Evolutionary conservation across 2,888 invertebrate species (phyloP).

Genomic region (Stictocephala bisonia): DNA sequence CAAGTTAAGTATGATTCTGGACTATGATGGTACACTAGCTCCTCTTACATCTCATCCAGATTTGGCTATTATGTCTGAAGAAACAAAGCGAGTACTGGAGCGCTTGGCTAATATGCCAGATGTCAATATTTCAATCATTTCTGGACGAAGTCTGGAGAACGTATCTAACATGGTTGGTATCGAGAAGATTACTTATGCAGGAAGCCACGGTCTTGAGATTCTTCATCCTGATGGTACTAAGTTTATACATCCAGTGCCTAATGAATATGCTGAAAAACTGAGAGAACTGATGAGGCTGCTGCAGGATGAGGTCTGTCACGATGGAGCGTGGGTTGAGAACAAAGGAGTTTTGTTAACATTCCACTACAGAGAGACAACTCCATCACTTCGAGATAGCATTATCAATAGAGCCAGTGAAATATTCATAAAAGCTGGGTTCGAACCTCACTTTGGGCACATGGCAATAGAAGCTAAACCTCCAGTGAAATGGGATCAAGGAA

Average conservation of each 20-base stretch:
- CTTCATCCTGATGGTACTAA: conserved; percentile 65
- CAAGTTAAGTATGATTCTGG: conserved; percentile 64
- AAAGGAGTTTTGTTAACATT: conserved; percentile 65
- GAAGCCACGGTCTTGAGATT: conserved; percentile 65
- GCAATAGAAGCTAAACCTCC: conserved; percentile 65
- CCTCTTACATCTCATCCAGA: conserved; percentile 65
- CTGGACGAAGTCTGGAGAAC: conserved; percentile 64
- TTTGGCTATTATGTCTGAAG: conserved; percentile 63
- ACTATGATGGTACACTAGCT: conserved; percentile 66
- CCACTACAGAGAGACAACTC: conserved; percentile 64
- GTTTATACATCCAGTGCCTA: conserved; percentile 65
- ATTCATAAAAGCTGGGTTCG: conserved; percentile 63
- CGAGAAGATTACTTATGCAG: conserved; percentile 65
- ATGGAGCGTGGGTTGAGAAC: conserved; percentile 66
- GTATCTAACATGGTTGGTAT: conserved; percentile 65
- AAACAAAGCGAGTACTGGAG: conserved; percentile 64
- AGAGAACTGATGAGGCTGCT: conserved; percentile 62
- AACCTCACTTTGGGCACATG: conserved; percentile 63
- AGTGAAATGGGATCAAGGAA: conserved; percentile 65
- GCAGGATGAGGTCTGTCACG: conserved; percentile 62
- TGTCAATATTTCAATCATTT: conserved; percentile 65
- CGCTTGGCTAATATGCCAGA: conserved; percentile 63
- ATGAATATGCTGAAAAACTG: conserved; percentile 63
- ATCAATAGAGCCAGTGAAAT: conserved; percentile 62
- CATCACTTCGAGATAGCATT: conserved; percentile 60